Percentiles rank a stretch among this genome's conserved stretches.
phyloP scores from a whole-genome alignment of 2,797 vertebrate genomes.

The Orientallactaga sibirica region DNA sequence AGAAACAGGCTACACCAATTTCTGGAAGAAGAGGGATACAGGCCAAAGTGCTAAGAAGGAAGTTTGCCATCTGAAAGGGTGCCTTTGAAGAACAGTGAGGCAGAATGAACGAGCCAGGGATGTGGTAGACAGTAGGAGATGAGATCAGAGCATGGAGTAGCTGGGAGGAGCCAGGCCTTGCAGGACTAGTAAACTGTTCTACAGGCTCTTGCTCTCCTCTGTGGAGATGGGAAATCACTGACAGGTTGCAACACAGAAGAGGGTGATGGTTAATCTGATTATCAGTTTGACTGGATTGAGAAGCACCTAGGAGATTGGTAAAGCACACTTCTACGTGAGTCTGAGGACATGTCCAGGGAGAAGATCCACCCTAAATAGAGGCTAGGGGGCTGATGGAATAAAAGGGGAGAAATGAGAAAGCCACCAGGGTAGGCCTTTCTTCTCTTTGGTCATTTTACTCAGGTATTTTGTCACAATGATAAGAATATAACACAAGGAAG shows the following conservation, averaged over 20 bases:
- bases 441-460: neutral
- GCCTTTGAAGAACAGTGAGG: neutral
- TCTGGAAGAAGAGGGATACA: neutral
- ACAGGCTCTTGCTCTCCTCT: neutral
- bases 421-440: neutral
- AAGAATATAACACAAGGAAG: neutral
- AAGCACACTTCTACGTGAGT: neutral
- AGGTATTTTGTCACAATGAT: neutral
- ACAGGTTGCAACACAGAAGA: neutral
- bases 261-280: neutral
- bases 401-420: neutral
- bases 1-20: rapidly evolving
- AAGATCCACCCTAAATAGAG: neutral
- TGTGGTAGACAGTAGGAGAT: rapidly evolving
- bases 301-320: neutral
- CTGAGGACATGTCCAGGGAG: neutral
- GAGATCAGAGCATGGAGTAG: neutral
- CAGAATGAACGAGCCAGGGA: neutral
- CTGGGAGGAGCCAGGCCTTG: rapidly evolving
- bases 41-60: neutral
- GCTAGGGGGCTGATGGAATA: neutral
- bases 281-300: neutral
- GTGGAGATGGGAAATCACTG: neutral
- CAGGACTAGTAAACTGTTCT: rapidly evolving
- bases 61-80: neutral